Base-by-base conservation (phyloP, 2,888 invertebrate genomes). In the Leptinotarsa haldemani region DNA sequence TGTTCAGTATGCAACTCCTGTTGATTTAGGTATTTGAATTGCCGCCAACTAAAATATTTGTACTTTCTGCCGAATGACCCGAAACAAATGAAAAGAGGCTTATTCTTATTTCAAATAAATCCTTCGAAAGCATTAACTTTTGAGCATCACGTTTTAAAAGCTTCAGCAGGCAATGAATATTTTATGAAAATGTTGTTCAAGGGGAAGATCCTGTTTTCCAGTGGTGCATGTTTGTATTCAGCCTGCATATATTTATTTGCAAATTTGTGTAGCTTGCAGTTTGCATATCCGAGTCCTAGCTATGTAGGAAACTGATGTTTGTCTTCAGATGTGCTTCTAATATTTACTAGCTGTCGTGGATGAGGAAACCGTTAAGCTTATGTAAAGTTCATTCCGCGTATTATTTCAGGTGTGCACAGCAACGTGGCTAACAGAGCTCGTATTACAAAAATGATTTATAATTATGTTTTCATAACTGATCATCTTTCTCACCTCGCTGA, bases 111-210 rank as follows among this genome's bases (percentile, higher is more conserved):
- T 74, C 68, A 69, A 69, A 74, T 68, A 70, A 71, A 74, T 71
- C 74, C 71, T 74, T 69, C 20, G 69, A 50, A 47, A 71, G 74
- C 69, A 69, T 74, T 65, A 69, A 71, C 66, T 74, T 69, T 58
- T 52, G 66, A 74, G 70, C 48, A 66, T 66, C 46, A 20, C 53
- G 61, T 69, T 74, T 71, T 69, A 63, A 66, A 65, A 46, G 71
- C 73, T 74, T 74, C 66, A 69, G 70, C 69, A 69, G 52, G 67
- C 71, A 53, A 72, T 74, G 71, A 69, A 74, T 74, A 74, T 69
- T 69, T 74, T 71, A 74, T 72, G 71, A 52, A 74, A 69, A 74
- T 72, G 58, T 69, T 25, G 56, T 69, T 71, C 40, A 53, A 20
- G 65, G 71, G 30, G 52, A 68, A 74, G 66, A 74, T 61, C 4